phyloP scores from a whole-genome alignment of 2,888 invertebrate species.

The Julus scandinavius region DNA sequence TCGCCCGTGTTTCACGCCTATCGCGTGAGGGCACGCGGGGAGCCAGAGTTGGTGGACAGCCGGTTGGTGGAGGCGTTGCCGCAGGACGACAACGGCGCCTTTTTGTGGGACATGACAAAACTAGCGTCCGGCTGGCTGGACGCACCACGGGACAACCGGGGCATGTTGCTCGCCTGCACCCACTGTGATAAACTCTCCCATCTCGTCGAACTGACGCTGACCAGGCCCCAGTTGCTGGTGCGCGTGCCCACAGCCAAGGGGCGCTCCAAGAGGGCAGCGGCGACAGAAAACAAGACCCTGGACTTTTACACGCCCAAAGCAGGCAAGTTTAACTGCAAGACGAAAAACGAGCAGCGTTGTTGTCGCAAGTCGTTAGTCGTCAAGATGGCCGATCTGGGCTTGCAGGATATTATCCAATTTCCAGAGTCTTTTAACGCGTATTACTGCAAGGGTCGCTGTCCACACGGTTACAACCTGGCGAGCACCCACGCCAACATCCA shows the following conservation, averaged over 20 bases:
- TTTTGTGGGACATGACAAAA: conserved; percentile 13
- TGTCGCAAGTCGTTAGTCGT: conserved; percentile 76
- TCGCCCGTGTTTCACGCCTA: conserved; percentile 27
- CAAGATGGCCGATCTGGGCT: conserved; percentile 73
- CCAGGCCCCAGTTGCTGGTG: conserved; percentile 29
- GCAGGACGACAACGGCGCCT: neutral
- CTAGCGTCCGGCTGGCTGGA: neutral
- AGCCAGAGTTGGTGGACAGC: neutral
- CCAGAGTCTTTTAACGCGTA: conserved; percentile 79
- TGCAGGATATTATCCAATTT: conserved; percentile 74
- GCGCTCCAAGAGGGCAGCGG: neutral
- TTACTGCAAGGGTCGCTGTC: conserved; percentile 77
- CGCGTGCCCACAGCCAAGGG: neutral
- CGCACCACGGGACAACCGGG: neutral
- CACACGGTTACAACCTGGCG: conserved; percentile 75
- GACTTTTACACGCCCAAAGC: neutral
- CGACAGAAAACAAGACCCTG: neutral
- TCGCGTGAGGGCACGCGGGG: neutral
- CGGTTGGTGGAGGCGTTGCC: neutral
- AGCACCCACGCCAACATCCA: conserved; percentile 78
- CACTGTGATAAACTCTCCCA: conserved; percentile 41
- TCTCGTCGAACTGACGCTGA: neutral
- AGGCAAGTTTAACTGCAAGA: neutral
- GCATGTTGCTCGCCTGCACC: neutral
- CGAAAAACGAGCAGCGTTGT: conserved; percentile 65